phyloP scores from a whole-genome alignment of 2,888 invertebrate species.

The Volucella inanis region DNA sequence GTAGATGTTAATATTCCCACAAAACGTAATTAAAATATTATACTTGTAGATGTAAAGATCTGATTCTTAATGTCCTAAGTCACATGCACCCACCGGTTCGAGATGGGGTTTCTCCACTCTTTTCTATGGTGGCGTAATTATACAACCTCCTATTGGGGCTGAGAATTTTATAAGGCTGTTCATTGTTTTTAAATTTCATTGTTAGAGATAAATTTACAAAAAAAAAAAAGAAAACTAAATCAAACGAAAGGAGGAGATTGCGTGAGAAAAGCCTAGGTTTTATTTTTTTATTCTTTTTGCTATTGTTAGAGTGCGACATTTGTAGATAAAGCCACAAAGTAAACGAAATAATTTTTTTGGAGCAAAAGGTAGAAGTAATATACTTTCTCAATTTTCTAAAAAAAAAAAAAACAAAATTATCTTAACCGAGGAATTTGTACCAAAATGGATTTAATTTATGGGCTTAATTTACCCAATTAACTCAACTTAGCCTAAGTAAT shows the following conservation, averaged over 20 bases:
- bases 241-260: conserved; percentile 69
- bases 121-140: conserved; percentile 57
- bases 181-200: conserved; percentile 71
- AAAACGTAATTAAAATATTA: conserved; percentile 60
- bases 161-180: conserved; percentile 71
- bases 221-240: conserved; percentile 62
- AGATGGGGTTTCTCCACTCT: conserved; percentile 27
- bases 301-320: conserved; percentile 15
- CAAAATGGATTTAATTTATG: too few species aligned
- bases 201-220: conserved; percentile 62
- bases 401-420: too few species aligned
- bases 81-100: conserved; percentile 66
- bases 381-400: too few species aligned
- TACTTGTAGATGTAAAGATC: conserved; percentile 67
- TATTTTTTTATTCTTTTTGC: conserved; percentile 15
- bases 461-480: too few species aligned
- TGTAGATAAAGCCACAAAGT: conserved; percentile 1
- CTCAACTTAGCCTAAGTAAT: too few species aligned
- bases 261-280: conserved; percentile 58
- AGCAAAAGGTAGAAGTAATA: neutral
- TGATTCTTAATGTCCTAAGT: conserved; percentile 68
- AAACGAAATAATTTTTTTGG: conserved; percentile 6
- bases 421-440: too few species aligned
- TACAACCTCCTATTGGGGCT: conserved; percentile 70
- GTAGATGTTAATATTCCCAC: conserved; percentile 54